Evolutionary conservation across 2,113 vertebrate species (phyloP), one percentile per base, ranked within the genome.

Genomic region (Lophura nycthemera): DNA sequence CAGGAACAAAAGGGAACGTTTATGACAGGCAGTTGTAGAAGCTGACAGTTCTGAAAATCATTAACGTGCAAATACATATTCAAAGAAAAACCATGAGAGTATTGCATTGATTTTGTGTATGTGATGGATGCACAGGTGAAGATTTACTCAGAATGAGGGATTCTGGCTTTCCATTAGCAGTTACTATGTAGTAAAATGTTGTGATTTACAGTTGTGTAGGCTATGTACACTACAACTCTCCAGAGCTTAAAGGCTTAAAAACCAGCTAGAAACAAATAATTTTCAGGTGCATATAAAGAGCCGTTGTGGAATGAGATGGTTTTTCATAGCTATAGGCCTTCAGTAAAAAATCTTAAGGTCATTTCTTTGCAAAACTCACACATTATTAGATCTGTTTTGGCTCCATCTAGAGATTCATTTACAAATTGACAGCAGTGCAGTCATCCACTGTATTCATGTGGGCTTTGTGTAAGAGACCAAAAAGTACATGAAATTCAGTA

Each of bases 351-450:
- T 36, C 38, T 27, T 19, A 38, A 20, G 18, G 43, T 40, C 1
- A 19, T 77, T 65, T 69, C 24, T 56, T 82, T 80, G 61, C 40
- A 93, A 56, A 79, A 69, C 36, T 85, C 48, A 30, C 19, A 50
- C 42, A 78, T 91, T 80, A 81, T 91, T 80, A 79, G 61, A 76
- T 91, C 85, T 87, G 66, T 60, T 96, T 90, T 92, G 91, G 94
- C 92, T 96, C 93, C 95, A 96, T 59, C 90, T 89, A 96, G 92
- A 92, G 95, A 96, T 83, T 36, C 0, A 64, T 86, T 81, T 88
- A 92, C 47, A 96, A 93, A 94, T 27, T 75, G 80, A 77, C 72
- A 64, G 64, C 47, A 64, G 40, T 66, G 45, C n/a, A 81, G 34
- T 36, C 65, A 36, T 36, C 61, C 83, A 69, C 54, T 36, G 19